These are phyloP conservation scores for Prionailurus bengalensis DNA, from an alignment of 2,113 vertebrate genomes.

Conservation along the genomic window DNA sequence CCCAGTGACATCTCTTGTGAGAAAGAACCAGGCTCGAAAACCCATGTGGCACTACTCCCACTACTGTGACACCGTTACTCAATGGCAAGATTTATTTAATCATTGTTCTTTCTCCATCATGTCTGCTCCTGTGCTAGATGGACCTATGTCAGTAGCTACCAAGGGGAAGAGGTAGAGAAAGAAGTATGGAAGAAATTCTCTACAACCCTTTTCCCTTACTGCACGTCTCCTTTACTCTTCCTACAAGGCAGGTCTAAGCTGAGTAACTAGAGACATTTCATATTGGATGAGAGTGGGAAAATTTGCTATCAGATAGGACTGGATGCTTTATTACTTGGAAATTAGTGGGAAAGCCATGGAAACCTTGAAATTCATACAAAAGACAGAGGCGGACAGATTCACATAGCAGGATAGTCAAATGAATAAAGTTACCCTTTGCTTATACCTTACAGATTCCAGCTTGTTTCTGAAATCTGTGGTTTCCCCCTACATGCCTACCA, in stretches of 20 bases:
- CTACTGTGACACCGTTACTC: neutral
- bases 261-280: neutral
- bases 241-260: neutral
- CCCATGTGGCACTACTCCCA: neutral
- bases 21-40: neutral
- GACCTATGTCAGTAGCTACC: neutral
- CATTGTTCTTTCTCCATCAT: neutral
- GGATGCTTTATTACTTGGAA: neutral
- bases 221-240: neutral
- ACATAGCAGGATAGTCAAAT: neutral
- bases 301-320: neutral
- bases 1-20: neutral
- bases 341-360: neutral
- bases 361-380: neutral
- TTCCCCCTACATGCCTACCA: neutral
- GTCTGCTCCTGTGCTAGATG: neutral
- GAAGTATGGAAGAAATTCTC: neutral
- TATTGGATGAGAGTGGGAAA: neutral
- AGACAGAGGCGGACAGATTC: neutral
- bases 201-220: too few relatives aligned
- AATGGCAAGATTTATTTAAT: neutral
- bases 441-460: neutral
- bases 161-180: neutral
- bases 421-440: neutral
- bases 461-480: neutral